Conservation (phyloP, 2,888 invertebrate species). For the Horisme vitalbata region DNA sequence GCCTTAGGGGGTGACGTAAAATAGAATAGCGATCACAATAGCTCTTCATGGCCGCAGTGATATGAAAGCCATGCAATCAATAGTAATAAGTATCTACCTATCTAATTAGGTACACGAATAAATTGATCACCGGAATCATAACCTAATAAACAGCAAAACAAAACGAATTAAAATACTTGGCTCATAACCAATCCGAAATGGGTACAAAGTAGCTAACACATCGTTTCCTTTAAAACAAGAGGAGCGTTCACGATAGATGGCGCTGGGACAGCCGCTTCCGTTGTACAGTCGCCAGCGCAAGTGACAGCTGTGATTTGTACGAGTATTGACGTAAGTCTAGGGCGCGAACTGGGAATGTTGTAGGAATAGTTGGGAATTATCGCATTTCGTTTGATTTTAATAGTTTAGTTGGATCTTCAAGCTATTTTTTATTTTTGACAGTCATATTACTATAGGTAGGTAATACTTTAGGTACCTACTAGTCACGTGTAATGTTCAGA, state of each 20-base stretch:
- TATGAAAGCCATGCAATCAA: too few relatives aligned
- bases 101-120: too few relatives aligned
- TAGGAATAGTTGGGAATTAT: background rate
- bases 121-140: slow-evolving; percentile 12
- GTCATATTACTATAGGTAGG: background rate
- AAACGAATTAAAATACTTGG: slow-evolving; percentile 66
- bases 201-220: slow-evolving; percentile 71
- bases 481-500: too few relatives aligned
- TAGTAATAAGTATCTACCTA: too few relatives aligned
- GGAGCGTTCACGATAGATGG: slow-evolving; percentile 74
- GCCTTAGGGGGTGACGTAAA: too few relatives aligned
- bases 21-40: too few relatives aligned
- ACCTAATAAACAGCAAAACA: slow-evolving; percentile 19
- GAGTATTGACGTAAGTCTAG: slow-evolving; percentile 29
- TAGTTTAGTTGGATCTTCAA: too few relatives aligned
- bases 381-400: background rate
- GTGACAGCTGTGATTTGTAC: slow-evolving; percentile 32
- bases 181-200: slow-evolving; percentile 66
- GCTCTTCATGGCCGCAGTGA: too few relatives aligned
- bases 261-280: slow-evolving; percentile 59
- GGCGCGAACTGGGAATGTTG: slow-evolving; percentile 10
- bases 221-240: slow-evolving; percentile 78
- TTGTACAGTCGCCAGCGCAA: slow-evolving; percentile 38
- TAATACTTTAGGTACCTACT: too few relatives aligned
- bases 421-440: background rate